Base-by-base conservation (phyloP, 1,140 invertebrate genomes). In the Ctenoplectra terminalis region DNA sequence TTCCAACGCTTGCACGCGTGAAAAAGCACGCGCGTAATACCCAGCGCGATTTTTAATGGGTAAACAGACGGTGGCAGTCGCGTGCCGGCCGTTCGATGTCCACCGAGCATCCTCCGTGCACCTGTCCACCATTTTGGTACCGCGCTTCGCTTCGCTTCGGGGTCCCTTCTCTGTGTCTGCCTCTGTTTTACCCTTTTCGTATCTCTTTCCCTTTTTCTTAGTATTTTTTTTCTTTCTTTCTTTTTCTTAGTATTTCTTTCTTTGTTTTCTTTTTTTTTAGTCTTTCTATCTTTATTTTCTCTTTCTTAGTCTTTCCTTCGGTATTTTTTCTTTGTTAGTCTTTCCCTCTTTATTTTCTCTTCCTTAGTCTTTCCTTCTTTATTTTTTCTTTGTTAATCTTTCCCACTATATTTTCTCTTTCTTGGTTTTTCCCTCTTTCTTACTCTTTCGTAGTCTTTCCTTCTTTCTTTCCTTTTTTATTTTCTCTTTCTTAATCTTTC, bases 51-150 rank as follows among this genome's bases (percentile, higher is more conserved):
- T 82, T 82, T 85, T 82, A 85, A 85, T 78, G 83, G 54, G 72
- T 63, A 76, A 64, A 81, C 43, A 76, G 54, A 40, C 60, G 67
- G 61, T 54, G n/a, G 70, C 48, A 67, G 86, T 87, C 86, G 83
- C 86, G 86, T 87, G 86, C 81, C 83, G 52, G 48, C 48, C 46
- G 23, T 26, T 48, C 26, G 23, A 17, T 29, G 50, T 54, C 69
- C 67, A 61, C 46, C 23, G 37, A 54, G 50, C 58, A 15, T 73
- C 60, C 43, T 11, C 54, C n/a, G 56, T 82, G 79, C 88, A 89
- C 88, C 88, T 89, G 88, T 89, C 87, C 84, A 82, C 87, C 87
- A 86, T 89, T 82, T 89, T 88, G 82, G 80, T 84, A 71, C 72
- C 75, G 74, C 74, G 46, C 8, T n/a, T n/a, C n/a, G n/a, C n/a